phyloP scores from a whole-genome alignment of 2,888 invertebrate species.

The Erynnis tages region DNA sequence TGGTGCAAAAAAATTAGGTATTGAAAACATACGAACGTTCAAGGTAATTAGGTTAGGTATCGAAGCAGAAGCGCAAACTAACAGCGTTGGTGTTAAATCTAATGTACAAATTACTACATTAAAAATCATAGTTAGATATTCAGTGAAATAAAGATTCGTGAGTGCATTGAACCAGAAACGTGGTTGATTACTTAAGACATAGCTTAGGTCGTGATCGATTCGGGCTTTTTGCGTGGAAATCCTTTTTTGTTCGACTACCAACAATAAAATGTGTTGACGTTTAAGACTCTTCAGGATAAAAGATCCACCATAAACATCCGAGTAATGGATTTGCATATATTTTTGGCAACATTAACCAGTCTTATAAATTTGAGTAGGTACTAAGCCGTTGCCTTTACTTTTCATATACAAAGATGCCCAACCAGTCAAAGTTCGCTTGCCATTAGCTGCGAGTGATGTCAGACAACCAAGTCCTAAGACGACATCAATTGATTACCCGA shows the following conservation, averaged over 20 bases:
- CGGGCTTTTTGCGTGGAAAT: slow-evolving; percentile 60
- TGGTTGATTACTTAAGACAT: slow-evolving; percentile 73
- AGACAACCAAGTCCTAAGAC: slow-evolving; percentile 47
- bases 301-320: slow-evolving; percentile 1
- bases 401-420: no score
- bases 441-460: slow-evolving; percentile 55
- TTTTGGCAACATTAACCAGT: not conserved
- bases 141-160: slow-evolving; percentile 68
- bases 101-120: slow-evolving; percentile 61
- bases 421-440: slow-evolving; percentile 54
- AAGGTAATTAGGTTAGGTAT: slow-evolving; percentile 5
- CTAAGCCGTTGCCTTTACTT: no score
- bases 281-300: slow-evolving; percentile 42
- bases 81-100: slow-evolving; percentile 55
- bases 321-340: not conserved
- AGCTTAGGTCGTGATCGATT: slow-evolving; percentile 62
- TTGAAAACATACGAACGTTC: not conserved
- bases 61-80: slow-evolving; percentile 37
- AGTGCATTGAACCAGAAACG: slow-evolving; percentile 79
- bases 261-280: slow-evolving; percentile 59
- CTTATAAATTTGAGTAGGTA: slow-evolving; percentile 29
- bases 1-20: slow-evolving; percentile 2
- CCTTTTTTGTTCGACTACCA: slow-evolving; percentile 58
- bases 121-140: slow-evolving; percentile 64
- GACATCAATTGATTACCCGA: slow-evolving; percentile 62